Conservation (phyloP, 2,797 vertebrate genomes). For the Centroberyx gerrardi region DNA sequence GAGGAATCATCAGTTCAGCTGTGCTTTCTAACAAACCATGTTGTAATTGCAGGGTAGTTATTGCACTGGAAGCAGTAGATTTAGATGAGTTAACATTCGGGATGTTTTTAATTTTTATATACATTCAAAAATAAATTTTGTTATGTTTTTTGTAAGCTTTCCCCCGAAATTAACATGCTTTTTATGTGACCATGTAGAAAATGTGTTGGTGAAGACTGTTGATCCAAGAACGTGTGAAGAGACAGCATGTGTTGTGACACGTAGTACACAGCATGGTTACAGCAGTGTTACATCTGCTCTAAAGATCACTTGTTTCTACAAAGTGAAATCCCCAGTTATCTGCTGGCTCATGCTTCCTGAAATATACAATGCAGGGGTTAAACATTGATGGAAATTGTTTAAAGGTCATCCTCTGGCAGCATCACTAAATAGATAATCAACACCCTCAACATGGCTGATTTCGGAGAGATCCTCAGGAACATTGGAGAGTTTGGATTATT, state of each 20-base stretch:
- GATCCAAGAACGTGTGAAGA: too few species aligned
- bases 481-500: constrained; percentile 87
- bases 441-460: constrained; percentile 73
- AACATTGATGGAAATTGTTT: constrained; percentile 60
- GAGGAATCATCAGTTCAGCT: not conserved
- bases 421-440: not conserved
- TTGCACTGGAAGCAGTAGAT: not conserved
- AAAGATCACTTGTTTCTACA: not conserved
- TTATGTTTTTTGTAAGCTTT: not conserved
- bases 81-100: too few species aligned
- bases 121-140: not conserved
- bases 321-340: not conserved
- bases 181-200: not conserved
- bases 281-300: not conserved
- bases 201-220: too few species aligned
- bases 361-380: constrained; percentile 28
- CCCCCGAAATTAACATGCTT: not conserved
- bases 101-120: too few species aligned
- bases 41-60: not conserved
- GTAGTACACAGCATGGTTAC: too few species aligned
- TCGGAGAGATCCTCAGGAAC: constrained; percentile 81
- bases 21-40: not conserved
- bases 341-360: constrained; percentile 9
- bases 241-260: too few species aligned
- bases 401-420: constrained; percentile 30